Evolutionary conservation across 2,113 vertebrate genomes (phyloP).

Genomic region (Oenanthe melanoleuca): DNA sequence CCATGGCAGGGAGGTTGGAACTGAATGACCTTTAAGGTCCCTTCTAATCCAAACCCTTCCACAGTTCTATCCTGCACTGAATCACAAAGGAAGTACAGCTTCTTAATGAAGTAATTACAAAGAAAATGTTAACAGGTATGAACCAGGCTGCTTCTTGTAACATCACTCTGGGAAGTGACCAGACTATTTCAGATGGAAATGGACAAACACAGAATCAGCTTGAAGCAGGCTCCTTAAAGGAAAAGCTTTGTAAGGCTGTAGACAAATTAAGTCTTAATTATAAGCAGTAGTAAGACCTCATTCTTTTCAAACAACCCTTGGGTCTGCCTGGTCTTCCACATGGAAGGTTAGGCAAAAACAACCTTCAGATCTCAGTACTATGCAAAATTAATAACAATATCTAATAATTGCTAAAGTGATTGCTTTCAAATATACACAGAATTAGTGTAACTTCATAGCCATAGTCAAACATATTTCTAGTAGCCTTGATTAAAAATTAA

Average conservation of each 20-base stretch:
- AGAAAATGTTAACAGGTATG: not conserved
- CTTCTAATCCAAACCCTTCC: not conserved
- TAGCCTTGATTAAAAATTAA: not conserved
- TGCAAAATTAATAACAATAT: not conserved
- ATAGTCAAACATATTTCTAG: not conserved
- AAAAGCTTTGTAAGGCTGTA: not conserved
- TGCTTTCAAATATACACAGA: not conserved
- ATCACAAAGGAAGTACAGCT: not conserved
- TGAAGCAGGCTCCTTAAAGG: not conserved
- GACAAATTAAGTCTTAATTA: conserved; percentile 6
- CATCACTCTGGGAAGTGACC: not conserved
- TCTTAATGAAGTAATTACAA: conserved; percentile 13
- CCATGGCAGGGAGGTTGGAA: not conserved
- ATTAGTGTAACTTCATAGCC: not conserved
- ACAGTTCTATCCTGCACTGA: not conserved
- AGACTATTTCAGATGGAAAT: not conserved
- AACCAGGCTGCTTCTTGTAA: not conserved
- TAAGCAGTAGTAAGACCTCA: not conserved
- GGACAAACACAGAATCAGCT: not conserved
- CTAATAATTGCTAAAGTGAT: not conserved
- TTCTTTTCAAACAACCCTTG: not conserved
- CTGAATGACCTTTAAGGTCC: not conserved
- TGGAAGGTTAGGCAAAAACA: not conserved
- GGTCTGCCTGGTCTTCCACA: not conserved
- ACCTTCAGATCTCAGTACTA: not conserved